Percentiles rank a stretch among this genome's conserved stretches.
Conservation (phyloP, 2,888 invertebrate genomes). For the Phymatocera aterrima region DNA sequence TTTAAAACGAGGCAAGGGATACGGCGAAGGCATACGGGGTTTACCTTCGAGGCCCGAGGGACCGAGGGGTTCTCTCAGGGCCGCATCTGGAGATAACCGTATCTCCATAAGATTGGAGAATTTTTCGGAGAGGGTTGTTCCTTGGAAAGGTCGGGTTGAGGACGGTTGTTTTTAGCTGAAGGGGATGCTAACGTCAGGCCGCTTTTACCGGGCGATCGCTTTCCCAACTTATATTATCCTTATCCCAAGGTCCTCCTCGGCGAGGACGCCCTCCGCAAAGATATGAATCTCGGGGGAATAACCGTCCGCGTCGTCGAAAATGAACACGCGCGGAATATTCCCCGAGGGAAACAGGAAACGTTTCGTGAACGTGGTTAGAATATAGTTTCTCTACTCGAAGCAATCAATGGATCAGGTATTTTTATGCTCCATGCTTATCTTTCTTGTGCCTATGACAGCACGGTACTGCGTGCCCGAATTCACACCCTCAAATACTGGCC, state of each 20-base stretch:
- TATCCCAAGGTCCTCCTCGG: not conserved
- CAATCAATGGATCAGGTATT: slow-evolving; percentile 45
- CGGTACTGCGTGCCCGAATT: not conserved
- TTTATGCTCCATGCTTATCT: not conserved
- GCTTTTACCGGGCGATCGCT: slow-evolving; percentile 28
- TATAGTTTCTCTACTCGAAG: slow-evolving; percentile 49
- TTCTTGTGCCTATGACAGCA: not conserved
- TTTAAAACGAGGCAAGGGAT: not conserved
- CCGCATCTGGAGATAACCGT: slow-evolving; percentile 36
- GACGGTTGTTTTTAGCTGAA: not conserved
- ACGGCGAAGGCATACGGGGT: not conserved
- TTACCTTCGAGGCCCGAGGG: not conserved
- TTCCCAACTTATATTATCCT: not conserved
- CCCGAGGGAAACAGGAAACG: slow-evolving; percentile 65
- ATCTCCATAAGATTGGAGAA: not conserved
- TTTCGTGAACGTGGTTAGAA: slow-evolving; percentile 62
- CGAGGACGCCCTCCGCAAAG: not conserved
- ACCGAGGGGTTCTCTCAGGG: not conserved
- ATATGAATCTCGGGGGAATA: not conserved
- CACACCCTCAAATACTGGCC: not conserved
- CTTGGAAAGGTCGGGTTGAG: not conserved
- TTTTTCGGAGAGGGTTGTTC: slow-evolving; percentile 23
- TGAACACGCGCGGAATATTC: slow-evolving; percentile 68
- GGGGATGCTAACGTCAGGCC: slow-evolving; percentile 6
- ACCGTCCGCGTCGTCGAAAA: not conserved